phyloP scores from a whole-genome alignment of 2,888 invertebrate species.

The Seladonia tumulorum region DNA sequence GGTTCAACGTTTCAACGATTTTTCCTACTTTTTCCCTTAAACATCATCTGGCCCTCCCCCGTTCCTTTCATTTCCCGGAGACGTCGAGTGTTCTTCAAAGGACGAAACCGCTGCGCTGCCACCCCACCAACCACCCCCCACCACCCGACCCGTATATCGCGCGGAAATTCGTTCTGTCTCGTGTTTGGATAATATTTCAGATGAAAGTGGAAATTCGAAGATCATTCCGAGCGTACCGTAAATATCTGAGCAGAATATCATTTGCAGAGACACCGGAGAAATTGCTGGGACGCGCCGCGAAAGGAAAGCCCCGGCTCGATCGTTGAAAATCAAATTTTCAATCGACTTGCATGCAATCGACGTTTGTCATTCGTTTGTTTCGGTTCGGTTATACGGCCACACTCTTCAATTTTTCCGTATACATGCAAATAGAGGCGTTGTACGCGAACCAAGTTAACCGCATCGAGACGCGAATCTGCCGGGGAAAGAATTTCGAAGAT shows the following conservation, averaged over 20 bases:
- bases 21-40: constrained; percentile 25
- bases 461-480: not conserved
- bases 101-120: not conserved
- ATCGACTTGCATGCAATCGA: constrained; percentile 46
- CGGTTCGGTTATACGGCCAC: constrained; percentile 63
- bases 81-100: constrained; percentile 44
- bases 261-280: not conserved
- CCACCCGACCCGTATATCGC: not conserved
- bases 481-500: constrained; percentile 5
- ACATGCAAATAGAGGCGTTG: constrained; percentile 37
- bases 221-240: not conserved
- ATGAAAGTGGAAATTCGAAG: constrained; percentile 10
- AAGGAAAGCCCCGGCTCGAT: not conserved
- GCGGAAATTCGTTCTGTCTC: constrained; percentile 1
- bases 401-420: constrained; percentile 68
- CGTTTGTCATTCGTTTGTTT: not conserved
- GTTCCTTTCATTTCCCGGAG: constrained; percentile 35
- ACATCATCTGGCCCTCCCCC: constrained; percentile 13
- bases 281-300: not conserved
- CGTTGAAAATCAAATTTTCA: not conserved
- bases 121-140: no score
- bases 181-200: constrained; percentile 28
- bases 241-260: not conserved
- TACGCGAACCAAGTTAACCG: constrained; percentile 27
- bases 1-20: constrained; percentile 25